phyloP scores from a whole-genome alignment of 2,888 invertebrate species.

The Parthenolecanium corni region DNA sequence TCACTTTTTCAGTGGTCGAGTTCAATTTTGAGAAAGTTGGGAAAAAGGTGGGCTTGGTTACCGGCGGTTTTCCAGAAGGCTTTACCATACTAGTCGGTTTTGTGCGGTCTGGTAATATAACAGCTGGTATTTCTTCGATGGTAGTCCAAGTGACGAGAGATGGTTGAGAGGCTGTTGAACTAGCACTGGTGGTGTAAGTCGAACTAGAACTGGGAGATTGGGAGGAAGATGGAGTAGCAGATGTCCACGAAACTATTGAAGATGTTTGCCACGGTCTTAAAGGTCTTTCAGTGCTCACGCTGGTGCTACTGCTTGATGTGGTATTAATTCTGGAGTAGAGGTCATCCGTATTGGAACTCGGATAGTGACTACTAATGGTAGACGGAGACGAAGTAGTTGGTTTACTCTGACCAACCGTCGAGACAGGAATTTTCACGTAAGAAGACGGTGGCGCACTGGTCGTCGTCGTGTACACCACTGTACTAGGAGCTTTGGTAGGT shows the following conservation, averaged over 20 bases:
- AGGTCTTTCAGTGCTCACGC: constrained; percentile 18
- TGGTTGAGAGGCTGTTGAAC: constrained; percentile 35
- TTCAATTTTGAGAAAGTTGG: constrained; percentile 32
- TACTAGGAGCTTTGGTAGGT: neutral
- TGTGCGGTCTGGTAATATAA: constrained; percentile 29
- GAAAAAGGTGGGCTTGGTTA: constrained; percentile 27
- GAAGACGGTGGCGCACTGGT: neutral
- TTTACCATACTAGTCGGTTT: constrained; percentile 20
- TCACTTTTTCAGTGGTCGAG: constrained; percentile 34
- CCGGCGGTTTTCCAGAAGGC: neutral
- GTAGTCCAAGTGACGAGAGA: constrained; percentile 45
- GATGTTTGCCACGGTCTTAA: constrained; percentile 18
- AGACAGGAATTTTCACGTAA: constrained; percentile 10
- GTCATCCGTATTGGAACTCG: neutral
- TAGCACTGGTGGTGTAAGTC: neutral
- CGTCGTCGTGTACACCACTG: neutral
- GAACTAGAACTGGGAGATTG: no score
- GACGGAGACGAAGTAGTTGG: constrained; percentile 7
- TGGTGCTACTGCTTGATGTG: neutral
- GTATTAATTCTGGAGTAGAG: neutral
- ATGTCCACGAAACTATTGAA: neutral
- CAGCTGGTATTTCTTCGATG: constrained; percentile 37
- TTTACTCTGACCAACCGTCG: constrained; percentile 1
- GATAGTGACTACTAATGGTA: neutral
- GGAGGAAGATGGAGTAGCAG: neutral